Percentiles rank a stretch among this genome's conserved stretches.
These are phyloP conservation scores for Eupithecia vulgata DNA, from an alignment of 2,888 invertebrate genomes.

Conservation along the genomic window DNA sequence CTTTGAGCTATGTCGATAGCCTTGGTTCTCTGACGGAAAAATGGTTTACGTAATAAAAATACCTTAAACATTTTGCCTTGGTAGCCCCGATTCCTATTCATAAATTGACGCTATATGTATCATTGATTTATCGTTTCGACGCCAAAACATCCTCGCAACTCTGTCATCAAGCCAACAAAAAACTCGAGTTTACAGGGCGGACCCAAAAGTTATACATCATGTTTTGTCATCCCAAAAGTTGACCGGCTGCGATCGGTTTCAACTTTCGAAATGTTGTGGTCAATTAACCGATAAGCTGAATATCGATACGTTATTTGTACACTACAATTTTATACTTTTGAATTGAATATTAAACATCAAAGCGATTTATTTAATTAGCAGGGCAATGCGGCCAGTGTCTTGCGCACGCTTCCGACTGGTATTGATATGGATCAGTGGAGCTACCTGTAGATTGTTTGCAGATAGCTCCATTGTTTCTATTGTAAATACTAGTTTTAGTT, in stretches of 20 bases:
- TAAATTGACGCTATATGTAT: constrained; percentile 15
- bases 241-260: constrained; percentile 25
- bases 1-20: too few species aligned
- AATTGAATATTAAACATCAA: too few species aligned
- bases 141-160: constrained; percentile 36
- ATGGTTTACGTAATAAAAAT: background rate
- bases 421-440: too few species aligned
- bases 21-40: too few species aligned
- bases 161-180: constrained; percentile 37
- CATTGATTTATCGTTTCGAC: constrained; percentile 26
- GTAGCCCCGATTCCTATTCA: background rate
- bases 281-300: constrained; percentile 44
- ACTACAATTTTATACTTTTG: background rate
- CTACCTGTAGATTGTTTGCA: too few species aligned
- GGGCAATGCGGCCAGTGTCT: too few species aligned
- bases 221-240: constrained; percentile 40
- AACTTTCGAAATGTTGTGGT: constrained; percentile 24
- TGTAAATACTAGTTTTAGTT: too few species aligned
- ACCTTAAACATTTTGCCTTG: background rate
- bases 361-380: too few species aligned
- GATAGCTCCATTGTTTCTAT: too few species aligned
- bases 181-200: constrained; percentile 28
- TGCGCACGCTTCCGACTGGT: too few species aligned
- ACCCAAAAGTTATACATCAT: constrained; percentile 39
- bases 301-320: background rate